A percentile compares a stretch with the other conserved stretches of the same genome.
Evolutionary conservation across 2,888 invertebrate genomes (phyloP).

Genomic region (Xiphydria camelus): DNA sequence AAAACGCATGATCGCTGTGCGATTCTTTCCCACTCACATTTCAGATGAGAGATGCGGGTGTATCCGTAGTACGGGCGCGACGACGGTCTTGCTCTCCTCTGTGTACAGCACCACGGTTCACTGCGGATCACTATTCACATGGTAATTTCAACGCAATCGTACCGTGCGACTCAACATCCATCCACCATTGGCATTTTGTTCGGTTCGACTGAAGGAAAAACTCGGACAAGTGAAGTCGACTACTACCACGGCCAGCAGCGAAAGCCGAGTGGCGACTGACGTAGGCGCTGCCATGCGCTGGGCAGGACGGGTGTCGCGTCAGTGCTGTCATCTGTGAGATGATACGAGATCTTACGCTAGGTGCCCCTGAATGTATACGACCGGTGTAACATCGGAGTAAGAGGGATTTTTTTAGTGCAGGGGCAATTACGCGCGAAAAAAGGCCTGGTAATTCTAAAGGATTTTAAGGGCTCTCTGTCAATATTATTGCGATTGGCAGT

Average conservation of each 20-base stretch:
- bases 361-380: no score
- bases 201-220: conserved; percentile 25
- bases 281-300: no score
- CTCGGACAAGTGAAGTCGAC: conserved; percentile 25
- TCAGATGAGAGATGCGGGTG: conserved; percentile 13
- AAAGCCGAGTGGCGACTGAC: conserved; percentile 8
- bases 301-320: no score
- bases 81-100: conserved; percentile 8
- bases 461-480: no score
- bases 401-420: no score
- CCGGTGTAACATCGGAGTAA: no score
- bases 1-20: conserved; percentile 23
- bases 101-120: conserved; percentile 14
- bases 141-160: conserved; percentile 13
- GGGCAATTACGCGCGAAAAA: no score
- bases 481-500: no score
- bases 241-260: conserved; percentile 5
- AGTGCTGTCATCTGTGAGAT: no score
- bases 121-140: conserved; percentile 26
- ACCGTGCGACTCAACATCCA: conserved; percentile 23
- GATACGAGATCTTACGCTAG: no score
- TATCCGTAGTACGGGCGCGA: conserved; percentile 11
- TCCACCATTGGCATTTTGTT: conserved; percentile 22
- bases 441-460: no score
- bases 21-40: conserved; percentile 23